Evolutionary conservation across 2,797 vertebrate species (phyloP), one percentile per base, ranked within the genome.

Genomic region (Amblyraja radiata): DNA sequence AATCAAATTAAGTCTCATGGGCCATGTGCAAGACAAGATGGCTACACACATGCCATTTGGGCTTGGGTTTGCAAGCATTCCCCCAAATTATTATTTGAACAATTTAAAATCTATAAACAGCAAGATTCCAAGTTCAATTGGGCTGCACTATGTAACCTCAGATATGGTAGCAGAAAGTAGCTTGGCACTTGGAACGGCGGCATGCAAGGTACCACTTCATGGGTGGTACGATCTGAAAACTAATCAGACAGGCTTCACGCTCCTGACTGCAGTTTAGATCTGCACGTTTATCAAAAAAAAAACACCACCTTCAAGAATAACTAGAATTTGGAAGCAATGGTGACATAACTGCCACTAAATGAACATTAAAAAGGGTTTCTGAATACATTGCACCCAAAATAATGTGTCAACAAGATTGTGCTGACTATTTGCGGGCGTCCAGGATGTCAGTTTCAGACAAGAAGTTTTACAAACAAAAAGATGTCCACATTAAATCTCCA

Each of bases 1-100:
- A 76, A 92, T 25, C 65, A 74, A 74, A 74, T n/a, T 68, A 88
- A 46, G 6, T 88, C 84, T 88, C 84, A 23, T 68, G 63, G 84
- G n/a, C 28, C 63, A 88, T 3, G n/a, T 36, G n/a, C 1, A 14
- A 88, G 61, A 36, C 9, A 1, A 76, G 23, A 74, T 92, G 11
- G 71, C 36, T 28, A 23, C 28, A 74, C 21, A 58, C 6, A n/a
- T 92, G 13, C 39, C 73, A 92, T 6, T 39, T 58, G 11, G 46
- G 21, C 13, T 54, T 25, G 7, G 13, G 74, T 76, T 92, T 76
- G 76, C 28, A 46, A 39, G 13, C 71, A 76, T 76, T 76, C 54
- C 46, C 46, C 73, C 46, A 8, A 25, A 71, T 7, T 14, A 36
- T 32, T 32, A 14, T 18, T 28, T 6, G n/a, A 36, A 2, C 2